These are phyloP conservation scores for Meganola albula DNA, from an alignment of 2,888 invertebrate species.

Conservation along the genomic window DNA sequence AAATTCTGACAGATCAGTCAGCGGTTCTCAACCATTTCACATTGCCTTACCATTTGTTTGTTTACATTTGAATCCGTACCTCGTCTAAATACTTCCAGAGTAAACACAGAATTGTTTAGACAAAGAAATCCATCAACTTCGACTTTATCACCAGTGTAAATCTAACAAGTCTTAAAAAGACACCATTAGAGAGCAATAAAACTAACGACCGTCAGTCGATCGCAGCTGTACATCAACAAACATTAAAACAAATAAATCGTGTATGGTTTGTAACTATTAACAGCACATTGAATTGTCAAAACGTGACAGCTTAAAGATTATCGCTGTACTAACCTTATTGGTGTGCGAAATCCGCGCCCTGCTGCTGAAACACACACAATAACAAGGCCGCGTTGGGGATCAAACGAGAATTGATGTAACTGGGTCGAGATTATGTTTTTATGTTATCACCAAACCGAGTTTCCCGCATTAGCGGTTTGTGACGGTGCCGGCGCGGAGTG, in stretches of 20 bases:
- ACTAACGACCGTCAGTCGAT: constrained; percentile 37
- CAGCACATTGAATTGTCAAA: constrained; percentile 57
- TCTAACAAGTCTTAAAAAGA: constrained; percentile 31
- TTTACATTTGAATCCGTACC: constrained; percentile 15
- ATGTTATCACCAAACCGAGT: constrained; percentile 30
- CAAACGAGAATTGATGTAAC: constrained; percentile 17
- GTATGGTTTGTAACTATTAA: constrained; percentile 51
- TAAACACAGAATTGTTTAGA: constrained; percentile 41
- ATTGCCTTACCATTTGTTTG: too few relatives aligned
- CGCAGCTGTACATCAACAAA: constrained; percentile 33
- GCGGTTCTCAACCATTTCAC: constrained; percentile 19
- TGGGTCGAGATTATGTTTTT: constrained; percentile 22
- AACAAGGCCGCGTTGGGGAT: constrained; percentile 15
- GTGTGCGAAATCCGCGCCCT: constrained; percentile 19
- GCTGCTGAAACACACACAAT: constrained; percentile 14
- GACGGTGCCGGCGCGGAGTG: constrained; percentile 42
- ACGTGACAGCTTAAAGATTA: constrained; percentile 58
- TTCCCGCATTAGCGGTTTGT: constrained; percentile 17
- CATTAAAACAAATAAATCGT: constrained; percentile 51
- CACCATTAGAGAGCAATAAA: constrained; percentile 47
- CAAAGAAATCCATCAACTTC: constrained; percentile 45
- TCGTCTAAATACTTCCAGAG: constrained; percentile 25
- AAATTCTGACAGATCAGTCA: constrained; percentile 18
- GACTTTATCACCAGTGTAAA: constrained; percentile 39
- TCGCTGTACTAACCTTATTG: constrained; percentile 46